Percentiles rank a stretch among this genome's conserved stretches.
phyloP scores from a whole-genome alignment of 2,797 vertebrate genomes.

The Steatocranus sp. region DNA sequence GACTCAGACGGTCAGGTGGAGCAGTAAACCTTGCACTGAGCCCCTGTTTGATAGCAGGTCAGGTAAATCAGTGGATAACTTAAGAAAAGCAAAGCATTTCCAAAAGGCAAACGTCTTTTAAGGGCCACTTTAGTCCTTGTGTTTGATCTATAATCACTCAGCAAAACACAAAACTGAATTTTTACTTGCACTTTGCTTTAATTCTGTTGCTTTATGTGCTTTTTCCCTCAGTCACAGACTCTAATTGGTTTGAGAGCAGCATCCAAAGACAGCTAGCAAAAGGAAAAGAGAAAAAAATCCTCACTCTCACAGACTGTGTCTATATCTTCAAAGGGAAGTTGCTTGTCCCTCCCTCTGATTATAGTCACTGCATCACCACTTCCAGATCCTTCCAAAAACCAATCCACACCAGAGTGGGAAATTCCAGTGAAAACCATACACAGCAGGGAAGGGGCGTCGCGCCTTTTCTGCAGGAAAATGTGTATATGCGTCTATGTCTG shows the following conservation, averaged over 20 bases:
- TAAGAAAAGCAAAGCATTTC: not conserved
- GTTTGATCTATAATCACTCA: slow-evolving; percentile 11
- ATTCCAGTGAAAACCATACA: slow-evolving; percentile 56
- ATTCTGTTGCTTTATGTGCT: slow-evolving; percentile 12
- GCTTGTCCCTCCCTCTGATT: slow-evolving; percentile 38
- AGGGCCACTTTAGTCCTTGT: not conserved
- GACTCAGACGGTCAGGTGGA: not conserved
- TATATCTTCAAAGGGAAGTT: slow-evolving; percentile 40
- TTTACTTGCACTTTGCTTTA: not conserved
- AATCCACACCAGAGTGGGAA: slow-evolving; percentile 58
- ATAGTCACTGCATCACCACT: slow-evolving; percentile 34
- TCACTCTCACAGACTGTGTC: not conserved
- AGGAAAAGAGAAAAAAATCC: not conserved
- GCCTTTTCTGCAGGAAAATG: slow-evolving; percentile 18
- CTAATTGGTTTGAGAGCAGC: slow-evolving; percentile 25
- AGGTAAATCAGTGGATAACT: not conserved
- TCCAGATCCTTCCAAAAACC: slow-evolving; percentile 42
- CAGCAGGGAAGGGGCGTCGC: slow-evolving; percentile 54
- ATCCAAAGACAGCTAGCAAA: slow-evolving; percentile 18
- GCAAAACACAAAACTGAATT: not conserved
- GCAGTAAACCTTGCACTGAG: not conserved
- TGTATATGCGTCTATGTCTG: not conserved
- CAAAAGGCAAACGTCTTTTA: not conserved
- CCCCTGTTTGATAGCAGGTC: not conserved
- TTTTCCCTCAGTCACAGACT: not conserved